Evolutionary conservation across 2,797 vertebrate genomes (phyloP).

Genomic region (Tamandua tetradactyla): DNA sequence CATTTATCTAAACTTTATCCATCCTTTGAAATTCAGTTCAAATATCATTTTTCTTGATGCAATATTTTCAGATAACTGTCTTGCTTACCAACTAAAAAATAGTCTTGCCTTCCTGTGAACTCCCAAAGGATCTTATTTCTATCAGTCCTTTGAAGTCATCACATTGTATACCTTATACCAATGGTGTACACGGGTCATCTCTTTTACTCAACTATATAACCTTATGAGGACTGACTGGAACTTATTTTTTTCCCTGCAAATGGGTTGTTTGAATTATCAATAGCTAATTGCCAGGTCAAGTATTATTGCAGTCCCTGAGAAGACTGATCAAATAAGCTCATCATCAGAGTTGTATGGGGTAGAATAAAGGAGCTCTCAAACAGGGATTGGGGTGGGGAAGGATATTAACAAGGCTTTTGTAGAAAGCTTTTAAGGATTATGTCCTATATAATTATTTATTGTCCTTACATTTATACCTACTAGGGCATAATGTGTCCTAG

Average conservation of each 20-base stretch:
- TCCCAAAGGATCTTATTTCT: neutral
- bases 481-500: neutral
- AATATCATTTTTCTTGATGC: neutral
- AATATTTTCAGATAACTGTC: neutral
- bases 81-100: neutral
- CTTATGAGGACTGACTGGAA: neutral
- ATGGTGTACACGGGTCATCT: neutral
- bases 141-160: neutral
- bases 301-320: neutral
- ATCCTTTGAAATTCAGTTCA: neutral
- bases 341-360: neutral
- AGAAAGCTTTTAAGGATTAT: conserved; percentile 1
- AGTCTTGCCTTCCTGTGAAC: neutral
- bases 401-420: neutral
- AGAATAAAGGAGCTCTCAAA: neutral
- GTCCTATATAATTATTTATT: neutral
- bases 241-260: neutral
- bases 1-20: neutral
- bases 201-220: neutral
- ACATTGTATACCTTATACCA: neutral
- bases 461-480: neutral
- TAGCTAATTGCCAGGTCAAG: neutral
- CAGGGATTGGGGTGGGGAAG: neutral
- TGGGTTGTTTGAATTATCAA: neutral
- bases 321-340: neutral